These are phyloP conservation scores for Sylvia atricapilla DNA, from an alignment of 2,113 vertebrate species.

Conservation along the genomic window DNA sequence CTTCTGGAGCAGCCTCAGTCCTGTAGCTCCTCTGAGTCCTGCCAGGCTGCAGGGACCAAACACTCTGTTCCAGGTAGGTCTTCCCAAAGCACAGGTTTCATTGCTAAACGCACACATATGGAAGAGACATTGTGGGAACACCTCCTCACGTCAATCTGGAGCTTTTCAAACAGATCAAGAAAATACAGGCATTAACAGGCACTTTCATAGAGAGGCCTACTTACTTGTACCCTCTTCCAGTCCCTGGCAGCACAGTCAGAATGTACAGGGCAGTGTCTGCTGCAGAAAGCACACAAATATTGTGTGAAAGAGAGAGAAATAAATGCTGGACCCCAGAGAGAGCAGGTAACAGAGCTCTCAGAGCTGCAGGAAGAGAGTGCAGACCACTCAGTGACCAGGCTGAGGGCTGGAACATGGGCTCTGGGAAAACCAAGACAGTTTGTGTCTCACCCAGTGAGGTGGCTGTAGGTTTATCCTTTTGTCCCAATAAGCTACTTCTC, in stretches of 20 bases:
- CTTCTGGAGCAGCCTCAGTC: slow-evolving; percentile 96
- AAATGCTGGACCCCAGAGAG: neutral
- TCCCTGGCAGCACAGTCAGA: neutral
- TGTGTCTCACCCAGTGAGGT: neutral
- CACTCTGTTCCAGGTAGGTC: slow-evolving; percentile 90
- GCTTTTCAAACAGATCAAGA: neutral
- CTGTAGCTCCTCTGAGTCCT: slow-evolving; percentile 91
- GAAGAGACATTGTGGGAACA: neutral
- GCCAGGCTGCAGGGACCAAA: slow-evolving; percentile 92
- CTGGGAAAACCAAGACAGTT: neutral
- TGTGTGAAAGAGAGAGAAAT: neutral
- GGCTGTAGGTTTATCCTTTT: neutral
- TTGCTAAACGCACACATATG: accelerated
- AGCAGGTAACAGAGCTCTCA: neutral
- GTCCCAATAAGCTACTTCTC: neutral
- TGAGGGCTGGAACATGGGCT: neutral
- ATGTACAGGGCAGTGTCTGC: neutral
- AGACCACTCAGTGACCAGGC: neutral
- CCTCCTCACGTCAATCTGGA: accelerated
- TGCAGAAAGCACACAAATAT: neutral
- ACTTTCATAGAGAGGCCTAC: neutral
- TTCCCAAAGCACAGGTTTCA: neutral
- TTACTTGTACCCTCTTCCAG: neutral
- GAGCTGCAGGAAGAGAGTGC: neutral
- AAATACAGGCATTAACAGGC: neutral